Percentiles rank a stretch among this genome's conserved stretches.
Conservation (phyloP, 2,797 vertebrate genomes). For the Alosa sapidissima region DNA sequence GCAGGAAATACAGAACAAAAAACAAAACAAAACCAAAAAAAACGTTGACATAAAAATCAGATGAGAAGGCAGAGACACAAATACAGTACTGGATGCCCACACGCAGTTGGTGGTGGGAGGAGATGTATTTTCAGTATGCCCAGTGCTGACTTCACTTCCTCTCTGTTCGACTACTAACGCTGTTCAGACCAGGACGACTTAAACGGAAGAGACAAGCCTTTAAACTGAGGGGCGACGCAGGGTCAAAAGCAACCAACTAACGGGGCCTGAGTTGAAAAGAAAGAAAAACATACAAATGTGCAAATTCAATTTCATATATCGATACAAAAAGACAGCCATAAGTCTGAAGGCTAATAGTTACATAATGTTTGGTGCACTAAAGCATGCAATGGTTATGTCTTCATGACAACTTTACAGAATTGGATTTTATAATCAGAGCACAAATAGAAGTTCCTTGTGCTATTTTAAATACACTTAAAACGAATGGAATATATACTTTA, state of each 20-base stretch:
- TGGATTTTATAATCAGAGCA: neutral
- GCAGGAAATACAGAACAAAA: neutral
- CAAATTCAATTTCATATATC: neutral
- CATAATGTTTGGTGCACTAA: neutral
- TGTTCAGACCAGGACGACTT: slow-evolving; percentile 17
- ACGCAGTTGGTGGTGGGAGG: slow-evolving; percentile 47
- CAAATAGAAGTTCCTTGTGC: neutral
- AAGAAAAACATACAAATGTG: neutral
- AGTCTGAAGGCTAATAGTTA: neutral
- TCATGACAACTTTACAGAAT: neutral
- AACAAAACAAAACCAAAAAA: too few relatives aligned
- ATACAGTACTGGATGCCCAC: slow-evolving; percentile 37
- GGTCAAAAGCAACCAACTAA: slow-evolving; percentile 15
- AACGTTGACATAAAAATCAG: slow-evolving; percentile 11
- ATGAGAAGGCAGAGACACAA: slow-evolving; percentile 20
- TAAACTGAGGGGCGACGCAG: neutral
- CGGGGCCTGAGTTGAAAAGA: neutral
- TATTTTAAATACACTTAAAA: neutral
- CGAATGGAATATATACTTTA: neutral
- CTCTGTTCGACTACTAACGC: slow-evolving; percentile 42
- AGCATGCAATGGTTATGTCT: neutral
- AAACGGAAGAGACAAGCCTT: neutral
- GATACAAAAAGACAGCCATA: neutral
- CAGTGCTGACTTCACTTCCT: slow-evolving; percentile 38
- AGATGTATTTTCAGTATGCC: slow-evolving; percentile 48